These are phyloP conservation scores for Oscheius myriophilus DNA, from an alignment of 2,888 invertebrate species.

Conservation along the genomic window DNA sequence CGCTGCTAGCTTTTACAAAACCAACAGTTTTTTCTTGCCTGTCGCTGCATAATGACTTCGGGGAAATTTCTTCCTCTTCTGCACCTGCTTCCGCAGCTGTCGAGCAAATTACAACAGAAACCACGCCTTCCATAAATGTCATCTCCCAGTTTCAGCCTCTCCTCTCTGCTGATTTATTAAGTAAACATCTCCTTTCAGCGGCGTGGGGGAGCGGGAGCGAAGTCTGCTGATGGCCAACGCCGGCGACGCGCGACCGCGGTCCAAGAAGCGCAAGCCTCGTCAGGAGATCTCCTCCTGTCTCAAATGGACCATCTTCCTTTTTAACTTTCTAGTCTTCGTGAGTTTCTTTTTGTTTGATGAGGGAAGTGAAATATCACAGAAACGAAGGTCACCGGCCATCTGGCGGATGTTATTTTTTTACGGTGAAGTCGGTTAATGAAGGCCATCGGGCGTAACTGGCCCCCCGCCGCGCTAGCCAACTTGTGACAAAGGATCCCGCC, in stretches of 20 bases:
- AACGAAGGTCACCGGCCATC: background rate
- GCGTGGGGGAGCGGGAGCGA: conserved; percentile 52
- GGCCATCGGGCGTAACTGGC: conserved; percentile 21
- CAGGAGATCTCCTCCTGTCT: conserved; percentile 70
- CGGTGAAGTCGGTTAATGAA: conserved; percentile 33
- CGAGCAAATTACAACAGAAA: background rate
- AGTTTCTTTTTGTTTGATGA: conserved; percentile 37
- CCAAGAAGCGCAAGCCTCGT: conserved; percentile 63
- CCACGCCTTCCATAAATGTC: background rate
- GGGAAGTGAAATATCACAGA: conserved; percentile 16
- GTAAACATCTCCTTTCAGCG: conserved; percentile 17
- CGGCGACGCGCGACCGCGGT: conserved; percentile 44
- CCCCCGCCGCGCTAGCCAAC: too few species aligned
- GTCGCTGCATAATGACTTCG: background rate
- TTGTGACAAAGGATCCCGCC: too few species aligned
- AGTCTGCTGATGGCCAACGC: conserved; percentile 52
- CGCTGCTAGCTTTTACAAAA: too few species aligned
- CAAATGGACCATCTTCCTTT: conserved; percentile 69
- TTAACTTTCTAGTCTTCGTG: conserved; percentile 69
- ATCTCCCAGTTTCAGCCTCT: background rate
- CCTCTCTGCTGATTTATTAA: too few species aligned
- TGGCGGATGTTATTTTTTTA: conserved; percentile 16
- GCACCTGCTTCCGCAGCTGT: conserved; percentile 22
- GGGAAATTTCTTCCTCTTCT: background rate
- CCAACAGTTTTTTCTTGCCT: too few species aligned